Base-by-base conservation (phyloP, 92 coral and sea anemone species). In the Desmophyllum pertusum region DNA sequence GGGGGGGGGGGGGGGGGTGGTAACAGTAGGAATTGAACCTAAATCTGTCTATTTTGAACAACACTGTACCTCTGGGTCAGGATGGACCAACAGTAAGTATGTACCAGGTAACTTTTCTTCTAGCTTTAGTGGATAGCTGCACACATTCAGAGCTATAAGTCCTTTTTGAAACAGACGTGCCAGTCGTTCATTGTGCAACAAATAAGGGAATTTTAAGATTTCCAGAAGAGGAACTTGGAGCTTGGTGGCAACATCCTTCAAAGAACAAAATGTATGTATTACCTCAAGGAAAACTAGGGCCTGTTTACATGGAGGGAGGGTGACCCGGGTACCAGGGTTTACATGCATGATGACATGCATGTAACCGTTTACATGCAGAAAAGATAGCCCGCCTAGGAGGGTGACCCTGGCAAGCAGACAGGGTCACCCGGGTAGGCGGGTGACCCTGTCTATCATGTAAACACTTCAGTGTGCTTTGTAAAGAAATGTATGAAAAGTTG, bases 1-100 rank as follows among this genome's bases (percentile, higher is more conserved):
- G n/a, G n/a, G n/a, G n/a, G n/a, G n/a, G n/a, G n/a, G n/a, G n/a
- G n/a, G n/a, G n/a, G n/a, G n/a, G n/a, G n/a, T n/a, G n/a, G n/a
- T n/a, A n/a, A n/a, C n/a, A n/a, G n/a, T n/a, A n/a, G n/a, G n/a
- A n/a, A n/a, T n/a, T n/a, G n/a, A n/a, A n/a, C n/a, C n/a, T n/a
- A n/a, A n/a, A n/a, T n/a, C n/a, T n/a, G n/a, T 1, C 14, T 23
- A 61, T 4, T 27, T 21, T 7, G 2, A 31, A 17, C 19, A 15
- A 10, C 31, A 45, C 7, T 10, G 27, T 62, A 96, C 99, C 93
- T 94, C 71, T 0, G 51, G 68, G 59, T 82, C 75, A 3, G 93
- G 96, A 75, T 96, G 98, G 15, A 96, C 73, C 46, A 94, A 48
- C 50, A 97, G 82, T 38, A 97, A 63, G 80, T 94, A 94, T 4